Percentiles rank a stretch among this genome's conserved stretches.
These are phyloP conservation scores for fruit fly (Drosophila melanogaster) DNA, from an alignment of 1,140 invertebrate species.

Conservation along the genomic window DNA sequence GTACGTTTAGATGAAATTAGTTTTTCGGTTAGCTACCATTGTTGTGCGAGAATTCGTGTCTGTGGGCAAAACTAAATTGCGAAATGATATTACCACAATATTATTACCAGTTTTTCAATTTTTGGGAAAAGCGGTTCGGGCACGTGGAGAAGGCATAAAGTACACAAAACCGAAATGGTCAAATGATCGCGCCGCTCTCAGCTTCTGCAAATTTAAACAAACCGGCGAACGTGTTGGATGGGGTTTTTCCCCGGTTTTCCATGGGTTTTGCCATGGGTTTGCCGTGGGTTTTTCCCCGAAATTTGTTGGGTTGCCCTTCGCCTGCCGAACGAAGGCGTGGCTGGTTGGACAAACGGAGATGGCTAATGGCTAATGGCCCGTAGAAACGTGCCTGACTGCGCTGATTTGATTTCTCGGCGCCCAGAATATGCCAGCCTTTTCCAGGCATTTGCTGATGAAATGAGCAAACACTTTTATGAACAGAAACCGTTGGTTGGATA, in stretches of 20 bases:
- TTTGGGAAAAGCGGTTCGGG: constrained; percentile 16
- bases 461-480: constrained; percentile 30
- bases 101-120: constrained; percentile 63
- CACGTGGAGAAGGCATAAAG: constrained; percentile 58
- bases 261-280: not conserved
- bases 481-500: not conserved
- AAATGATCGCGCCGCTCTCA: constrained; percentile 40
- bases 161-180: constrained; percentile 50
- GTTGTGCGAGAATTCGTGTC: constrained; percentile 26
- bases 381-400: constrained; percentile 56
- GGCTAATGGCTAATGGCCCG: constrained; percentile 56
- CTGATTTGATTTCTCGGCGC: constrained; percentile 30
- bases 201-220: constrained; percentile 47
- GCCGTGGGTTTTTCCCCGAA: not conserved
- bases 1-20: constrained; percentile 45
- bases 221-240: constrained; percentile 18
- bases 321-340: not conserved
- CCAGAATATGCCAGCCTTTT: not conserved
- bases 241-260: not conserved
- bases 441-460: constrained; percentile 15
- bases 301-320: not conserved
- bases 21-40: constrained; percentile 48
- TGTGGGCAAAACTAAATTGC: constrained; percentile 63
- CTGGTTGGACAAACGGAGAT: constrained; percentile 10
- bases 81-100: constrained; percentile 73